Evolutionary conservation across 35 echinoderm and acorn worm species (phyloP).

Genomic region (Apostichopus californicus): DNA sequence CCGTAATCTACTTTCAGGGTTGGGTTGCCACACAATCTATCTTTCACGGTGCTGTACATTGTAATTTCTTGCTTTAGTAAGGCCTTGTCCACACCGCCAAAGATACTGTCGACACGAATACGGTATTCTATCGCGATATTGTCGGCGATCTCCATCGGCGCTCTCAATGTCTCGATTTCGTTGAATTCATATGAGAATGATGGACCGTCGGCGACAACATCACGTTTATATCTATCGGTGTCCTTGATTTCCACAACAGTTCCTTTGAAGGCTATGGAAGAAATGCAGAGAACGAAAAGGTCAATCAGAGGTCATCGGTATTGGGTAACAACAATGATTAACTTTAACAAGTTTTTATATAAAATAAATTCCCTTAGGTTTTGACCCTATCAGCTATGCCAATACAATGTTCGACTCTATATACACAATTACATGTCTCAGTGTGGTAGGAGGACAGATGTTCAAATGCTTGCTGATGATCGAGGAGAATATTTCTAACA

Average conservation of each 20-base stretch:
- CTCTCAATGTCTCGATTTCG: background rate
- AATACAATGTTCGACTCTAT: too few species aligned
- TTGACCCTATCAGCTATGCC: too few species aligned
- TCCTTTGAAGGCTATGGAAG: background rate
- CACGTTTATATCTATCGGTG: background rate
- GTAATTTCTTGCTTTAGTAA: constrained; percentile 1
- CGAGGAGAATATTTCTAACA: too few species aligned
- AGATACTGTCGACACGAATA: background rate
- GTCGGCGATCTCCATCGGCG: background rate
- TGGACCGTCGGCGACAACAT: background rate
- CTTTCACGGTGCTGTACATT: background rate
- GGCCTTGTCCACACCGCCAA: background rate
- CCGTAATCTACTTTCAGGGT: background rate
- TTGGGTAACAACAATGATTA: too few species aligned
- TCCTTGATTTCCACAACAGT: background rate
- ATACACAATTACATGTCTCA: too few species aligned
- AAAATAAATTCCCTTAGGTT: too few species aligned
- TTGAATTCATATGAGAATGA: background rate
- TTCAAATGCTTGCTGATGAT: too few species aligned
- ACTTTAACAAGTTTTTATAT: too few species aligned
- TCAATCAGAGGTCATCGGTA: too few species aligned
- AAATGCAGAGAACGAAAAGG: too few species aligned
- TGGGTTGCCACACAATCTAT: background rate
- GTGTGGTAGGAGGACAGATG: too few species aligned
- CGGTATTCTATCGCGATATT: background rate